Conservation (phyloP, 2,113 vertebrate species). For the Haplotaxodon microlepis region DNA sequence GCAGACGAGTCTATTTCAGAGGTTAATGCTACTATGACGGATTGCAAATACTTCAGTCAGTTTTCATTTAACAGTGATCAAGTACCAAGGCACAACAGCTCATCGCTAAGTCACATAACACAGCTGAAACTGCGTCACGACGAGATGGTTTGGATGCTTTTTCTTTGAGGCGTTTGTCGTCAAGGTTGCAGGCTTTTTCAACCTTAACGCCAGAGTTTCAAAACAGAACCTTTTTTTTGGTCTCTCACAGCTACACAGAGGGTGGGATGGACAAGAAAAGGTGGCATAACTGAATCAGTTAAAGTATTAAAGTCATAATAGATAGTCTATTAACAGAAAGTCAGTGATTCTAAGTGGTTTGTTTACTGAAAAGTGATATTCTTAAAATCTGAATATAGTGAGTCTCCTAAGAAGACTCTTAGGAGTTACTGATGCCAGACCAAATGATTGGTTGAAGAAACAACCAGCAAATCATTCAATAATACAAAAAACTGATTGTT, state of each 20-base stretch:
- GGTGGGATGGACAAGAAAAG: not conserved
- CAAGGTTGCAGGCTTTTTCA: not conserved
- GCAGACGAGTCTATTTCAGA: not conserved
- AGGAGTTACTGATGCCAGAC: not conserved
- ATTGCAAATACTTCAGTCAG: not conserved
- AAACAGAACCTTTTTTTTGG: not conserved
- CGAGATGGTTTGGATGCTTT: not conserved
- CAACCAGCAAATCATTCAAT: not conserved
- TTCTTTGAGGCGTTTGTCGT: not conserved
- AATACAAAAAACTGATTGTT: not conserved
- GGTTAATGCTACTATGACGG: constrained; percentile 15
- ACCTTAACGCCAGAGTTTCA: not conserved
- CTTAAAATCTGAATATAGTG: not conserved
- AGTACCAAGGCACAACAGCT: constrained; percentile 60
- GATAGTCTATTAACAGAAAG: not conserved
- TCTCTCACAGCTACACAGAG: not conserved
- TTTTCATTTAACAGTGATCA: constrained; percentile 34
- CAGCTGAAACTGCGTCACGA: not conserved
- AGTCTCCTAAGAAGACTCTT: not conserved
- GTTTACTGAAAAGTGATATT: not conserved
- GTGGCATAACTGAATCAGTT: not conserved
- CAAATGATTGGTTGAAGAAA: not conserved
- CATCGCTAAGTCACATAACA: constrained; percentile 8
- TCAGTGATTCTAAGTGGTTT: not conserved
- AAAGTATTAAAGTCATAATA: not conserved